These are phyloP conservation scores for Linnaemya vulpina DNA, from an alignment of 2,888 invertebrate genomes.

Conservation along the genomic window DNA sequence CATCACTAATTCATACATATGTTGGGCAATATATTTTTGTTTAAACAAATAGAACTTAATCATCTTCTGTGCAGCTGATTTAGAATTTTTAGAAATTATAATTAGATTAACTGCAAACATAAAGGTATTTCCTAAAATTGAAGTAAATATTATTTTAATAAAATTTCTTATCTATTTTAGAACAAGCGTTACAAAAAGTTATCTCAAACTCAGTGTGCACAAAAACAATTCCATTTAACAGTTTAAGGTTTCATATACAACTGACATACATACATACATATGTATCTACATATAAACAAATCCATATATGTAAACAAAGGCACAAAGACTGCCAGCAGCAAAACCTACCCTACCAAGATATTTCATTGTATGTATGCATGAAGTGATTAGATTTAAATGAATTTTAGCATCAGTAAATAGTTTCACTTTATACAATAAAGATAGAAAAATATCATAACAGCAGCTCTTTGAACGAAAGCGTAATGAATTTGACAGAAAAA, in stretches of 20 bases:
- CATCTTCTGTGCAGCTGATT: no score
- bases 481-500: conserved; percentile 66
- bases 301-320: conserved; percentile 52
- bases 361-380: background rate
- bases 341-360: conserved; percentile 11
- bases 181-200: conserved; percentile 10
- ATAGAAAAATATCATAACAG: background rate
- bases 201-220: conserved; percentile 15
- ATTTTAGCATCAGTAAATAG: conserved; percentile 16
- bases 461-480: background rate
- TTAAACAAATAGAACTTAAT: no score
- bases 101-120: background rate
- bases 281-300: background rate
- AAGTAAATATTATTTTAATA: background rate
- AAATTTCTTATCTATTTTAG: conserved; percentile 33
- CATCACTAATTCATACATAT: no score
- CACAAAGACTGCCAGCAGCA: conserved; percentile 32
- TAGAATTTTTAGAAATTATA: background rate
- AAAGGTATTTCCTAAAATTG: background rate
- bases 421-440: conserved; percentile 33
- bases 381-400: background rate
- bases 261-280: background rate
- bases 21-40: no score
- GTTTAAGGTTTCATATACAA: conserved; percentile 42
- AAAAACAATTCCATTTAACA: conserved; percentile 32